Base-by-base conservation (phyloP, 2,797 vertebrate genomes). In the Acanthurus lineatus region DNA sequence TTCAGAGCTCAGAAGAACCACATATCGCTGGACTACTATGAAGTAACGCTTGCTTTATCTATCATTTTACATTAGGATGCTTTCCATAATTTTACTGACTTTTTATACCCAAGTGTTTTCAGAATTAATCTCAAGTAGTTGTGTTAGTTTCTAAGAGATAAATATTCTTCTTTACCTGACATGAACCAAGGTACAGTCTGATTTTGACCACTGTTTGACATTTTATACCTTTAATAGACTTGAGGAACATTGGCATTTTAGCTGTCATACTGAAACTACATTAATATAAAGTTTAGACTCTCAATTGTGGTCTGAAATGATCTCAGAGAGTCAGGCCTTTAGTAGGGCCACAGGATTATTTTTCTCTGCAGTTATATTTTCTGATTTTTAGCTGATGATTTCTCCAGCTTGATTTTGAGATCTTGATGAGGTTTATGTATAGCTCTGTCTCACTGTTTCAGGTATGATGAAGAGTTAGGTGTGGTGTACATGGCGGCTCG, bases 401-500 rank as follows among this genome's bases (percentile, higher is more conserved):
- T 56, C 5, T 57, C 10, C 16, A 44, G 51, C 16, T 35, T 47
- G 14, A 54, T 9, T 48, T 0, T 42, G 16, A 48, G 48, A 0
- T n/a, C 17, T 9, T 28, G 54, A 22, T 44, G 9, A 40, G 40
- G 6, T 51, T 64, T 25, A 15, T 6, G 0, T 17, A 7, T 11
- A 11, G 28, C 63, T 62, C 32, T 2, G 22, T 49, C 15, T 80
- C 20, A 69, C 28, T 70, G 45, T 81, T 76, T 32, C 79, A 98
- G 97, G 76, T 98, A 96, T 8, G 88, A 92, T 62, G 94, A 95
- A 40, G 94, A 96, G n/a, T 73, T 96, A 4, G 93, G 94, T 1
- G 77, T 96, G 81, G 80, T 97, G 1, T 98, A 97, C 85, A 94
- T 97, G 96, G 96, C 94, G 1, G 93, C 96, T 58, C 94, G 96